phyloP scores from a whole-genome alignment of 2,797 vertebrate genomes.

The Huso huso region DNA sequence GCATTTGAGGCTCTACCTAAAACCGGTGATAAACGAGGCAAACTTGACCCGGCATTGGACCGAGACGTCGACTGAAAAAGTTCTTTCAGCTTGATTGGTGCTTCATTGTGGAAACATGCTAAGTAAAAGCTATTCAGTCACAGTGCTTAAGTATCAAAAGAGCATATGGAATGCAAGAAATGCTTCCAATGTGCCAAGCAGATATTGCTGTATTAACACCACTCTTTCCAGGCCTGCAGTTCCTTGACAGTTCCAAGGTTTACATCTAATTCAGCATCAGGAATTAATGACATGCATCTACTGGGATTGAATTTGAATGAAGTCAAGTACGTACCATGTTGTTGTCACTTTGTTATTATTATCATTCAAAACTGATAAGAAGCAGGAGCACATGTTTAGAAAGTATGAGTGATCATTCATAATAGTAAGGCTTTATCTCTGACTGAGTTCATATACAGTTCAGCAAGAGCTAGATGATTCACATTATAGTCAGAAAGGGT shows the following conservation, averaged over 20 bases:
- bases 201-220: conserved; percentile 36
- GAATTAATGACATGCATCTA: conserved; percentile 7
- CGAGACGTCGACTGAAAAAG: conserved; percentile 43
- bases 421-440: conserved; percentile 6
- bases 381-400: conserved; percentile 6
- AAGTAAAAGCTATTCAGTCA: conserved; percentile 42
- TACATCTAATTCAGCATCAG: conserved; percentile 20
- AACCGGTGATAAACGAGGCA: conserved; percentile 46
- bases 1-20: conserved; percentile 19
- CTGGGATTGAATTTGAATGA: neutral
- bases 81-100: conserved; percentile 43
- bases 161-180: conserved; percentile 35
- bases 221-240: conserved; percentile 21
- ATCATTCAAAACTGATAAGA: conserved; percentile 4
- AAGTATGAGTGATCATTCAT: neutral
- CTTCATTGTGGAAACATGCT: conserved; percentile 42
- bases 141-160: conserved; percentile 43
- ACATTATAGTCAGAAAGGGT: neutral
- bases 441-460: conserved; percentile 31
- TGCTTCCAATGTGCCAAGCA: conserved; percentile 46
- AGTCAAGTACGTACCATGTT: neutral
- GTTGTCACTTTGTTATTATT: neutral
- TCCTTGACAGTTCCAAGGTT: conserved; percentile 18
- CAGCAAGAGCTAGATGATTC: conserved; percentile 19
- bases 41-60: conserved; percentile 44